Conservation (phyloP, 2,113 vertebrate genomes). For the Oncorhynchus masou region DNA sequence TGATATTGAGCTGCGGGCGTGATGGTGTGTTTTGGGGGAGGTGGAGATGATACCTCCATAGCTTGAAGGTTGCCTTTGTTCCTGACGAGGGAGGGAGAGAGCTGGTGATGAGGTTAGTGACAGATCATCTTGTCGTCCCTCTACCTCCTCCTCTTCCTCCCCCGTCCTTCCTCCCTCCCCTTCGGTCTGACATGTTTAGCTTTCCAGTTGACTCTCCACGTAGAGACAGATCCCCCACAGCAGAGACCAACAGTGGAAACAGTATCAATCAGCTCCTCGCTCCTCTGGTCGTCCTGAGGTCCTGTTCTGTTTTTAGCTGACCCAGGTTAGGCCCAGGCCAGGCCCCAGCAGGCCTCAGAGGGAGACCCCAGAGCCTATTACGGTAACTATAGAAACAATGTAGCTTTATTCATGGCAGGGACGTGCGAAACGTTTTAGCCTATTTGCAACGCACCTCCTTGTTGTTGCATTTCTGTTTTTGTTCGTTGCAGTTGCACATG, state of each 20-base stretch:
- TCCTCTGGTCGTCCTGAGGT: constrained; percentile 33
- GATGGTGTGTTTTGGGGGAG: constrained; percentile 38
- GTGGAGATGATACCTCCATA: constrained; percentile 8
- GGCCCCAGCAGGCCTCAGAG: background rate
- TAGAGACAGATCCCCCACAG: constrained; percentile 25
- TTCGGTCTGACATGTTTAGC: constrained; percentile 52
- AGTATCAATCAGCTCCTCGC: constrained; percentile 51
- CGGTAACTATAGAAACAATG: too few species aligned
- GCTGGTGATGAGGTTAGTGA: constrained; percentile 7
- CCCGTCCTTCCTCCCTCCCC: constrained; percentile 22
- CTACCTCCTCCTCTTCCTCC: background rate
- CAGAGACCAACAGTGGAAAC: constrained; percentile 49
- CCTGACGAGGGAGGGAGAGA: background rate
- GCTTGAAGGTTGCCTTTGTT: background rate
- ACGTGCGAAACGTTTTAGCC: too few species aligned
- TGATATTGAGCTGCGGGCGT: constrained; percentile 41
- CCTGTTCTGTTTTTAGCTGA: too few species aligned
- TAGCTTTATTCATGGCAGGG: too few species aligned
- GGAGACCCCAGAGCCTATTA: too few species aligned
- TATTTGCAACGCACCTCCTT: too few species aligned
- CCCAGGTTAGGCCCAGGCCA: too few species aligned
- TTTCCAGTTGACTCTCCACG: constrained; percentile 50
- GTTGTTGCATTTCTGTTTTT: too few species aligned
- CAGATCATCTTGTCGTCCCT: constrained; percentile 5
- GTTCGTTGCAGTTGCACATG: too few species aligned